These are phyloP conservation scores for Mimas tiliae DNA, from an alignment of 2,888 invertebrate genomes.

Conservation along the genomic window DNA sequence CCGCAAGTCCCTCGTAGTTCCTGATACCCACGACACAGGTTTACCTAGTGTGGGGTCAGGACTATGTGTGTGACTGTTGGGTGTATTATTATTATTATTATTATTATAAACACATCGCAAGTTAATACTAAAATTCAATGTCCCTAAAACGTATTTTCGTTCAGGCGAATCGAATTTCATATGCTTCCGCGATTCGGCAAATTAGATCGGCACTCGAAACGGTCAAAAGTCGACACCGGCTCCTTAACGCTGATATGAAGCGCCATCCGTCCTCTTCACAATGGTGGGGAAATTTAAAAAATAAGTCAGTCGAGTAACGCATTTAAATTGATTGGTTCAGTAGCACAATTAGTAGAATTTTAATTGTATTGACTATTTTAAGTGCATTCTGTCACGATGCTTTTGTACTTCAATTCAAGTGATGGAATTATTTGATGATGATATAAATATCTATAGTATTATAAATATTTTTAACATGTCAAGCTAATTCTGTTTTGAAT, in stretches of 20 bases:
- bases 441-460: too few relatives aligned
- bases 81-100: too few relatives aligned
- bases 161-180: slow-evolving; percentile 71
- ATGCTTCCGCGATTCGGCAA: slow-evolving; percentile 80
- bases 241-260: slow-evolving; percentile 58
- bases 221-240: slow-evolving; percentile 81
- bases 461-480: too few relatives aligned
- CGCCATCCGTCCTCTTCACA: slow-evolving; percentile 60
- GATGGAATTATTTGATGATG: too few relatives aligned
- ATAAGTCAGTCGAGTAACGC: slow-evolving; percentile 43
- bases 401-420: too few relatives aligned
- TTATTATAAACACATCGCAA: background rate
- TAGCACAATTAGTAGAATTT: slow-evolving; percentile 32
- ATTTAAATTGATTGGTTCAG: slow-evolving; percentile 50
- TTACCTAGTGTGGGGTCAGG: too few relatives aligned
- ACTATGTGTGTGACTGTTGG: too few relatives aligned
- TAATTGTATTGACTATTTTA: background rate
- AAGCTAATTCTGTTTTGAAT: too few relatives aligned
- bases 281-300: slow-evolving; percentile 65
- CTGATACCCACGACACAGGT: too few relatives aligned
- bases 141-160: slow-evolving; percentile 42
- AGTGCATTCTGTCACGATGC: too few relatives aligned
- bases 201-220: slow-evolving; percentile 81
- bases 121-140: slow-evolving; percentile 31
- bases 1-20: too few relatives aligned